Evolutionary conservation across 2,797 vertebrate species (phyloP), one percentile per base, ranked within the genome.

Genomic region (Sebastes nivosus): DNA sequence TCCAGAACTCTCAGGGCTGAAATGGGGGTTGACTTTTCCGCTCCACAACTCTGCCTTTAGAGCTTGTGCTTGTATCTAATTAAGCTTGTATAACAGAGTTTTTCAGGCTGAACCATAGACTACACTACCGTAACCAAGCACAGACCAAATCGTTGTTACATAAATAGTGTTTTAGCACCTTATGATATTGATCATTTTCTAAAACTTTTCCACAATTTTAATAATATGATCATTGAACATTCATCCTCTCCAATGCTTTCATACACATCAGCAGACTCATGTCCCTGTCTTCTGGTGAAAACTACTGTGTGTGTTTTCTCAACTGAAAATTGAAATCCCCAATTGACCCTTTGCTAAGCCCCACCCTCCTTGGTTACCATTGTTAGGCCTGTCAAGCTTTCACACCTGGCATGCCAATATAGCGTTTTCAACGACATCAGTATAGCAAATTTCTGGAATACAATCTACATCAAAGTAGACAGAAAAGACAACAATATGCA

Each of bases 401-500:
- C 42, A 6, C 42, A 46, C 16, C 2, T 18, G 14, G 52, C 22
- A 42, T 55, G n/a, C 11, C 52, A 55, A 24, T 5, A 42, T 42
- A 0, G 5, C 1, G 1, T 38, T 38, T 38, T 0, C 36, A 0
- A 38, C 1, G 38, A 55, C 0, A 55, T 27, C 24, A 58, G 24
- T 14, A 42, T 42, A 42, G 14, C 38, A 42, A 42, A 14, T 42
- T 16, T 42, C 38, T 42, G 0, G 14, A 42, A 42, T 42, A 42
- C 14, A 16, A 16, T 42, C 14, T 14, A 42, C 14, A 42, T 42
- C 38, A 42, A 42, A 27, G 24, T 24, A 58, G 24, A 60, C 16
- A 60, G 13, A 60, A 60, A 30, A 0, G 16, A 32, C 27, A 12
- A 55, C 54, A 16, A 30, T 18, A 20, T 30, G 29, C 16, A 32